Evolutionary conservation across 1,140 invertebrate genomes (phyloP).

Genomic region (Chelonus insularis): DNA sequence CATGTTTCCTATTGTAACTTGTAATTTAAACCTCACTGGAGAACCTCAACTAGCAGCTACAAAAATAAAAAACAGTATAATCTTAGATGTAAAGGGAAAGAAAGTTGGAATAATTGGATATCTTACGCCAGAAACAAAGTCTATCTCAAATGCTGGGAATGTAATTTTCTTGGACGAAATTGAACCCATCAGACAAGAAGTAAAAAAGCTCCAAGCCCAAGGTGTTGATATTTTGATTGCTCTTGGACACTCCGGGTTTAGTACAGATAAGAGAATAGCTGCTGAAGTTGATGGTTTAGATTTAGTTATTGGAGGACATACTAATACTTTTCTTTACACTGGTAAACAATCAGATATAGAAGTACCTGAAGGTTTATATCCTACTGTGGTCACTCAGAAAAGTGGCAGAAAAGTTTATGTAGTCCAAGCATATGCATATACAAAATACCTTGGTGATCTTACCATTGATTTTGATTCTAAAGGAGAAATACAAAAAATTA

Average conservation of each 20-base stretch:
- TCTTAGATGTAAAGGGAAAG: constrained; percentile 66
- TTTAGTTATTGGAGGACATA: constrained; percentile 84
- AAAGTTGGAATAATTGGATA: constrained; percentile 88
- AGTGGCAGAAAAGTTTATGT: constrained; percentile 77
- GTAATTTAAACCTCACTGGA: constrained; percentile 74
- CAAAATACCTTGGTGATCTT: constrained; percentile 86
- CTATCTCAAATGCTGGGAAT: constrained; percentile 65
- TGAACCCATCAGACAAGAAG: constrained; percentile 69
- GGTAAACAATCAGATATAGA: constrained; percentile 70
- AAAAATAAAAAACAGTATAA: constrained; percentile 66
- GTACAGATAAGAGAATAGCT: constrained; percentile 76
- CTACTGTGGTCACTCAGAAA: constrained; percentile 70
- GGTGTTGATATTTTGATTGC: constrained; percentile 85
- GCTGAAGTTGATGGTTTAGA: no score
- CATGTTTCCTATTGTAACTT: constrained; percentile 73
- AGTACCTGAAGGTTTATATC: constrained; percentile 73
- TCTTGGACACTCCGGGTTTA: constrained; percentile 85
- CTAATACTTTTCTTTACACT: constrained; percentile 86
- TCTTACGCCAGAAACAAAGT: constrained; percentile 79
- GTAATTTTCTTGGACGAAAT: constrained; percentile 79
- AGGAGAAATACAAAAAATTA: constrained; percentile 71
- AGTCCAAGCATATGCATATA: constrained; percentile 89
- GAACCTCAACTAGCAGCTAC: constrained; percentile 65
- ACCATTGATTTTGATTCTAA: constrained; percentile 71
- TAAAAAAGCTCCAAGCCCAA: constrained; percentile 63